Percentiles rank a stretch among this genome's conserved stretches.
phyloP scores from a whole-genome alignment of 30 jellyfish, hydroid and myxozoan genomes.

The Rhopilema esculentum region DNA sequence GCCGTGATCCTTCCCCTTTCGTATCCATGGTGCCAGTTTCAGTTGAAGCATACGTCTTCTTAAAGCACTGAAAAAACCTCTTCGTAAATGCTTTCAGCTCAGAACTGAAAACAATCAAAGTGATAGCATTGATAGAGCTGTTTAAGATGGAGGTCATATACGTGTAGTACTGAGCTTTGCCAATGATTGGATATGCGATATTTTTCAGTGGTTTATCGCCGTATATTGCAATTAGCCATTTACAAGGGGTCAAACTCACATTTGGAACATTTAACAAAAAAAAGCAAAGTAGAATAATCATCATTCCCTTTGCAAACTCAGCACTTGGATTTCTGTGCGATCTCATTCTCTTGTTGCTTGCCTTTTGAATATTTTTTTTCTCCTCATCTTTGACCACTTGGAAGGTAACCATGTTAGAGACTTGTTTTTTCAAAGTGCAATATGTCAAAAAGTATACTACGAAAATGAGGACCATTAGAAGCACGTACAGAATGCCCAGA shows the following conservation, averaged over 20 bases:
- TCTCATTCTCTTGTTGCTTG: not conserved
- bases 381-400: not conserved
- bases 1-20: too few species aligned
- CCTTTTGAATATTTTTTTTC: not conserved
- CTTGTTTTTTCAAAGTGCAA: not conserved
- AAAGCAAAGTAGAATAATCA: constrained; percentile 34
- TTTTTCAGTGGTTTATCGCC: not conserved
- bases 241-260: not conserved
- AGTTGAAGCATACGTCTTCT: not conserved
- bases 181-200: not conserved
- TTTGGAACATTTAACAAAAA: constrained; percentile 40
- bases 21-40: not conserved
- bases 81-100: not conserved
- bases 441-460: not conserved
- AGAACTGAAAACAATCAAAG: not conserved
- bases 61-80: not conserved
- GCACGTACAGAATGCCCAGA: constrained; percentile 1
- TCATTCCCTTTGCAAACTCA: constrained; percentile 52
- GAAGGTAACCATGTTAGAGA: not conserved
- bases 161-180: not conserved
- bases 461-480: not conserved
- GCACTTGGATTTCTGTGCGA: constrained; percentile 7
- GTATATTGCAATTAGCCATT: not conserved
- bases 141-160: not conserved
- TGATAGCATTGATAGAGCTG: not conserved